Conservation (phyloP, 2,888 invertebrate species). For the Drosophila multiciliata region DNA sequence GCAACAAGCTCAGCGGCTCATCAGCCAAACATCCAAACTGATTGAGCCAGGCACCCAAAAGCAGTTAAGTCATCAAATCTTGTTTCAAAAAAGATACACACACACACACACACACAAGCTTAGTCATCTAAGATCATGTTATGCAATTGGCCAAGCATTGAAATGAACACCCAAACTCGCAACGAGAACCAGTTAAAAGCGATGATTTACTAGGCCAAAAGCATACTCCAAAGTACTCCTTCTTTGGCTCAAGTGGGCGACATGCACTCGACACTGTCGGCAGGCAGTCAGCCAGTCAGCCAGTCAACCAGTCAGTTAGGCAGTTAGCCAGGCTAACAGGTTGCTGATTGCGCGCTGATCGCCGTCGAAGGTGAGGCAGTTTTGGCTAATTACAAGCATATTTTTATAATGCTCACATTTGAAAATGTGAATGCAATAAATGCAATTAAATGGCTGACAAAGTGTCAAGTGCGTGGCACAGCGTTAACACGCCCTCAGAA, state of each 20-base stretch:
- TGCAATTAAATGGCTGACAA: conserved; percentile 32
- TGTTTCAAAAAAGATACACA: not conserved
- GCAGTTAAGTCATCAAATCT: conserved; percentile 31
- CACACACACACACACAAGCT: not conserved
- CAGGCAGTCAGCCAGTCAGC: conserved; percentile 9
- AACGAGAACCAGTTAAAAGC: conserved; percentile 1
- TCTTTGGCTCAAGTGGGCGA: conserved; percentile 13
- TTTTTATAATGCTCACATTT: conserved; percentile 22
- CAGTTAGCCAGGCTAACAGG: conserved; percentile 21
- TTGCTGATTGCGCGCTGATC: conserved; percentile 17
- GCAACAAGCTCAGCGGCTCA: conserved; percentile 8
- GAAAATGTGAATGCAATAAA: conserved; percentile 26
- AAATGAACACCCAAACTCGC: conserved; percentile 34
- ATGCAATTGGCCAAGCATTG: conserved; percentile 31
- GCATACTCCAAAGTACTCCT: conserved; percentile 13
- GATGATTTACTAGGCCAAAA: conserved; percentile 23
- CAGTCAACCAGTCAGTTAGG: not conserved
- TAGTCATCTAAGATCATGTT: conserved; percentile 38
- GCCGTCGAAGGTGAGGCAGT: conserved; percentile 45
- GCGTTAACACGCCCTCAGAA: conserved; percentile 29
- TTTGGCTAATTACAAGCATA: conserved; percentile 36
- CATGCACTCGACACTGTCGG: conserved; percentile 8
- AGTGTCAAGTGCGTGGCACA: conserved; percentile 54
- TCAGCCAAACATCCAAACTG: conserved; percentile 7
- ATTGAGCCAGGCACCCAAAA: not conserved